A percentile compares a stretch with the other conserved stretches of the same genome.
These are phyloP conservation scores for Linnaemya vulpina DNA, from an alignment of 2,888 invertebrate genomes.

Conservation along the genomic window DNA sequence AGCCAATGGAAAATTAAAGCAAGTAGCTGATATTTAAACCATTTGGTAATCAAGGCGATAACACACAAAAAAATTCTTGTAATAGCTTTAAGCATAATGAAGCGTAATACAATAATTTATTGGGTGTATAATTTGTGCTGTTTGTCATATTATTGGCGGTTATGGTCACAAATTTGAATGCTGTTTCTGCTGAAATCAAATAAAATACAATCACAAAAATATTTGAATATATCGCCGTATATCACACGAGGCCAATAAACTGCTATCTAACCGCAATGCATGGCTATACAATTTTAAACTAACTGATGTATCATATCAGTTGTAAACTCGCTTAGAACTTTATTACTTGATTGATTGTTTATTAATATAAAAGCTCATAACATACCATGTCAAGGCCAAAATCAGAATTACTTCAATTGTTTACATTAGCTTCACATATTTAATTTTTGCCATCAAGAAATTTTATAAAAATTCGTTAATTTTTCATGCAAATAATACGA, in stretches of 20 bases:
- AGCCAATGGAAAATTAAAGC: neutral
- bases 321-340: neutral
- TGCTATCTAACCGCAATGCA: neutral
- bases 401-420: no score
- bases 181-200: neutral
- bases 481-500: no score
- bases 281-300: neutral
- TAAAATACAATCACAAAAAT: neutral
- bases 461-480: no score
- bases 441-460: no score
- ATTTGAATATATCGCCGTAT: neutral
- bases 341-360: neutral
- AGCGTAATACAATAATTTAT: neutral
- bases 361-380: no score
- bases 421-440: no score
- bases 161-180: neutral
- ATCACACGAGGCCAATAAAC: neutral
- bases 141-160: neutral
- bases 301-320: no score
- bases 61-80: neutral
- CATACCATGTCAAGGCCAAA: no score
- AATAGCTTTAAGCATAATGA: neutral
- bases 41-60: slow-evolving; percentile 21
- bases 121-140: neutral
- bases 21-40: slow-evolving; percentile 10